phyloP scores from a whole-genome alignment of 2,888 invertebrate species.

The Pseudanteris insignis region DNA sequence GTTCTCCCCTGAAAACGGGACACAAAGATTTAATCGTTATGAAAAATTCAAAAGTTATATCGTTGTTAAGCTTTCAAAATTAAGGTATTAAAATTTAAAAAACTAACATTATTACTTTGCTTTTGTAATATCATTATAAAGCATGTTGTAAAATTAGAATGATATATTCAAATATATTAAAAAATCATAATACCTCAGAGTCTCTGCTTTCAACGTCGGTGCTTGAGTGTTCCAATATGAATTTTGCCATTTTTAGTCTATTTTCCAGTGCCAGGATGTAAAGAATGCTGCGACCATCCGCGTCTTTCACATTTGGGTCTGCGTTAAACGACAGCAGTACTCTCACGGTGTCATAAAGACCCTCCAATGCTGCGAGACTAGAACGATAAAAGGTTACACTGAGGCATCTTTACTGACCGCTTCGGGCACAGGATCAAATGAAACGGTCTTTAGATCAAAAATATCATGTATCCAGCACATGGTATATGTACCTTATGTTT shows the following conservation, averaged over 20 bases:
- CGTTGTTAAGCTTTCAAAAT: too few relatives aligned
- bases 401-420: conserved; percentile 28
- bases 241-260: conserved; percentile 83
- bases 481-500: neutral
- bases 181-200: conserved; percentile 74
- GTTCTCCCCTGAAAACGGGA: conserved; percentile 75
- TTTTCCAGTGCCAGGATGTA: conserved; percentile 92
- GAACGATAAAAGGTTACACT: conserved; percentile 37
- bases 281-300: conserved; percentile 90
- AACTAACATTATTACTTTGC: too few relatives aligned
- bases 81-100: too few relatives aligned
- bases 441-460: conserved; percentile 20
- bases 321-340: conserved; percentile 79
- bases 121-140: too few relatives aligned
- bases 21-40: too few relatives aligned
- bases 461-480: neutral
- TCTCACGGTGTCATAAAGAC: conserved; percentile 82
- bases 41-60: too few relatives aligned
- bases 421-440: conserved; percentile 24
- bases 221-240: conserved; percentile 78
- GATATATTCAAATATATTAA: too few relatives aligned
- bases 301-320: conserved; percentile 88
- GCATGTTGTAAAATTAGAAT: too few relatives aligned
- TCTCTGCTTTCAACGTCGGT: conserved; percentile 89
- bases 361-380: conserved; percentile 82